phyloP scores from a whole-genome alignment of 2,113 vertebrate species.

The Hippopotamus amphibius region DNA sequence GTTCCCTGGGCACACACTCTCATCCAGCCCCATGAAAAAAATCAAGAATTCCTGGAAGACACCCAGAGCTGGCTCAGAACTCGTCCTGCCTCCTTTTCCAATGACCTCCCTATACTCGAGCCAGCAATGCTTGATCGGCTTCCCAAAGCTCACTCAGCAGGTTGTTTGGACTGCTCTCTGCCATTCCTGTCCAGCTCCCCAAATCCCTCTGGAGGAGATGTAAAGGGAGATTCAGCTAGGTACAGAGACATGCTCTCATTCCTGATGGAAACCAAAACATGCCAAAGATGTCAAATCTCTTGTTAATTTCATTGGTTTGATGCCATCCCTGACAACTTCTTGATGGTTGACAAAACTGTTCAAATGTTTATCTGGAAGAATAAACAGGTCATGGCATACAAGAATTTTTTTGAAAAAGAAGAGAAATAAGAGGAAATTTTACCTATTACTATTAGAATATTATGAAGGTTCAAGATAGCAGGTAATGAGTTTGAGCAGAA shows the following conservation, averaged over 20 bases:
- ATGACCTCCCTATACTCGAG: background rate
- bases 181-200: background rate
- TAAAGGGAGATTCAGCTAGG: background rate
- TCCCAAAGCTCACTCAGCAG: conserved; percentile 61
- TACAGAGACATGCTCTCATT: background rate
- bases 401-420: background rate
- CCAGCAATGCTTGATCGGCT: background rate
- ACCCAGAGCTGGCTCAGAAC: conserved; percentile 63
- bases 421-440: background rate
- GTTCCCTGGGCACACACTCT: conserved; percentile 35
- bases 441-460: background rate
- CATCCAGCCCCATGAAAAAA: conserved; percentile 34
- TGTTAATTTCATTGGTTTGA: background rate
- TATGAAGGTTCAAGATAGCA: background rate
- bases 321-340: background rate
- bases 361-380: background rate
- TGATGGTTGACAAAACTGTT: background rate
- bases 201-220: background rate
- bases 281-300: background rate
- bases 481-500: background rate
- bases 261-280: background rate
- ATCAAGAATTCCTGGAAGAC: conserved; percentile 72
- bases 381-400: background rate
- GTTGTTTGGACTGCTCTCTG: background rate
- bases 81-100: conserved; percentile 60